Evolutionary conservation across 2,797 vertebrate genomes (phyloP).

Genomic region (Rhinophrynus dorsalis): DNA sequence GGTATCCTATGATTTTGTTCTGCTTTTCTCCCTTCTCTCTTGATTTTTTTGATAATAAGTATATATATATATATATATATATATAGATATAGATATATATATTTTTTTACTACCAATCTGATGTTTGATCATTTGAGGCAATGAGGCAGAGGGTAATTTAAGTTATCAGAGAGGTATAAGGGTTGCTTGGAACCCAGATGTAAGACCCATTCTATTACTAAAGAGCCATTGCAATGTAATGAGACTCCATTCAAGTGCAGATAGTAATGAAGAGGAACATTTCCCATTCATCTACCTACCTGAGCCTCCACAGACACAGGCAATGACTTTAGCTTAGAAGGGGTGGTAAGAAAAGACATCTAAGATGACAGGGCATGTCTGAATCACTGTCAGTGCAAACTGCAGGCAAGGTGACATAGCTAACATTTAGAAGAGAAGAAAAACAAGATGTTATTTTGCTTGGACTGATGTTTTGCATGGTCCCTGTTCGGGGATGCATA

Average conservation of each 20-base stretch:
- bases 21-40: constrained; percentile 57
- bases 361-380: constrained; percentile 48
- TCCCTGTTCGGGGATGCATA: too few relatives aligned
- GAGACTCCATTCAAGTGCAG: constrained; percentile 93
- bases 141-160: constrained; percentile 95
- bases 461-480: too few relatives aligned
- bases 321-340: constrained; percentile 75
- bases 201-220: constrained; percentile 92
- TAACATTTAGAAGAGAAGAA: constrained; percentile 1
- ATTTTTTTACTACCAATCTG: constrained; percentile 81
- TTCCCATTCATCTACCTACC: constrained; percentile 94
- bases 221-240: constrained; percentile 94
- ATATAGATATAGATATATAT: too few relatives aligned
- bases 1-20: constrained; percentile 82
- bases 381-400: constrained; percentile 27
- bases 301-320: constrained; percentile 89
- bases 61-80: not conserved
- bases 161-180: constrained; percentile 90
- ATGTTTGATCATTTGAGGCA: constrained; percentile 97
- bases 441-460: not conserved
- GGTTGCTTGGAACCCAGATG: constrained; percentile 93
- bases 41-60: constrained; percentile 16
- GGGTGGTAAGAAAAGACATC: constrained; percentile 49
- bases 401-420: constrained; percentile 24
- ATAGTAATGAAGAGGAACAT: constrained; percentile 93